Base-by-base conservation (phyloP, 2,888 invertebrate species). In the Harpagoxenus sublaevis region DNA sequence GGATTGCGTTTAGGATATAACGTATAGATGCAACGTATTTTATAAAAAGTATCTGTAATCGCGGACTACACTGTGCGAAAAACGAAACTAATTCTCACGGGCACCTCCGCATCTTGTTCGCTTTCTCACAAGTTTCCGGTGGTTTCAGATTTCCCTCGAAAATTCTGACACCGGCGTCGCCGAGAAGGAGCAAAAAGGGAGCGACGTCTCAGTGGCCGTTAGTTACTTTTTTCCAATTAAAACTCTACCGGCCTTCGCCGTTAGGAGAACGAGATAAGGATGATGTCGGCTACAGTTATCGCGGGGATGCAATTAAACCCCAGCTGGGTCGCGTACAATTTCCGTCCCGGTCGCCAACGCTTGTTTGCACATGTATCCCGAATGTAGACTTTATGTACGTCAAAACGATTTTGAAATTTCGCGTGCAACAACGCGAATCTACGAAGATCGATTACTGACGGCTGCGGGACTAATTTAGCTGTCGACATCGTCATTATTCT, bases 381-480 rank as follows among this genome's bases (percentile, higher is more conserved):
- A 45, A 31, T 18, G 23, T 63, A 28, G 31, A 23, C 28, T 77
- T 55, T 15, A 35, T 1, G 48, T 18, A 35, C 12, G 39, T 12
- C 28, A 66, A 48, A 48, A 55, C 28, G n/a, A 48, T 66, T 39
- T 83, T 28, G 66, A 75, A 77, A 57, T 65, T 57, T 74, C 31
- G 42, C 28, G 35, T 62, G 53, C 53, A 31, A 12, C 42, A 35
- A 8, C 60, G 57, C 31, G 51, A 51, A 53, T 42, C 51, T 57
- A 55, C 39, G 31, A 66, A 77, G 77, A 83, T 51, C 23, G 68
- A 68, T 51, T 42, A 66, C 51, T 78, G 66, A 81, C 77, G 82
- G 85, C 79, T 45, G 77, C 84, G 78, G 66, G 74, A 71, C 70
- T 89, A 88, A 88, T 89, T 70, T 89, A 85, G 70, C 77, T 79